Percentiles rank a stretch among this genome's conserved stretches.
These are phyloP conservation scores for Labroides dimidiatus DNA, from an alignment of 2,797 vertebrate genomes.

Conservation along the genomic window DNA sequence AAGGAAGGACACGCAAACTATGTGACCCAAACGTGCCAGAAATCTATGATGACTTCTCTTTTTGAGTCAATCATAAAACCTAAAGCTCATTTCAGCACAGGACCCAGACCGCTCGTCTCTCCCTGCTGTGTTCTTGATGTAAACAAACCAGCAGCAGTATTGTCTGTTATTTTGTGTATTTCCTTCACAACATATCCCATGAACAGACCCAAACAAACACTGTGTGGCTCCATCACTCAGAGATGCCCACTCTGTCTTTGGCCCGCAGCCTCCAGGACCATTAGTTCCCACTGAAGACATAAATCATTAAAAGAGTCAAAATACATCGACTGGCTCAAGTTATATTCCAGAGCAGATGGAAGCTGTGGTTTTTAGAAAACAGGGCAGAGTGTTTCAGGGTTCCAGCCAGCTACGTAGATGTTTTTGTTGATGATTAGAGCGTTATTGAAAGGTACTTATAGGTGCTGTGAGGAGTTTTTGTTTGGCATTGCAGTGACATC, in stretches of 20 bases:
- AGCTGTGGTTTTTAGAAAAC: not conserved
- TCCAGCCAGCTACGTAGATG: not conserved
- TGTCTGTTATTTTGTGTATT: constrained; percentile 1
- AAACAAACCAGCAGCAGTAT: constrained; percentile 13
- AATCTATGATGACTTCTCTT: not conserved
- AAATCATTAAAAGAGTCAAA: constrained; percentile 6
- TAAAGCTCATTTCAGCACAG: not conserved
- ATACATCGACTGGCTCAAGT: not conserved
- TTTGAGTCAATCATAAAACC: not conserved
- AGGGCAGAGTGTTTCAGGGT: not conserved
- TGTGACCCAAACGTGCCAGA: not conserved
- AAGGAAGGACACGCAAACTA: not conserved
- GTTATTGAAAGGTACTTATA: no score
- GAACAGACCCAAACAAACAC: constrained; percentile 19
- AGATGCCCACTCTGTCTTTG: not conserved
- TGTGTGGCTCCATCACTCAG: not conserved
- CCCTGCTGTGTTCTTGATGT: not conserved
- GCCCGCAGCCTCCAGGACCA: constrained; percentile 2
- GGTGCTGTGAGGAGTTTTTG: no score
- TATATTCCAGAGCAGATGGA: not conserved
- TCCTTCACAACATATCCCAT: not conserved
- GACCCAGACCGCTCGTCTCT: not conserved
- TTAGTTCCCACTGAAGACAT: constrained; percentile 11
- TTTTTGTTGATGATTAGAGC: not conserved
- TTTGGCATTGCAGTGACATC: no score